phyloP scores from a whole-genome alignment of 35 echinoderm and acorn worm genomes.

The Lytechinus variegatus region DNA sequence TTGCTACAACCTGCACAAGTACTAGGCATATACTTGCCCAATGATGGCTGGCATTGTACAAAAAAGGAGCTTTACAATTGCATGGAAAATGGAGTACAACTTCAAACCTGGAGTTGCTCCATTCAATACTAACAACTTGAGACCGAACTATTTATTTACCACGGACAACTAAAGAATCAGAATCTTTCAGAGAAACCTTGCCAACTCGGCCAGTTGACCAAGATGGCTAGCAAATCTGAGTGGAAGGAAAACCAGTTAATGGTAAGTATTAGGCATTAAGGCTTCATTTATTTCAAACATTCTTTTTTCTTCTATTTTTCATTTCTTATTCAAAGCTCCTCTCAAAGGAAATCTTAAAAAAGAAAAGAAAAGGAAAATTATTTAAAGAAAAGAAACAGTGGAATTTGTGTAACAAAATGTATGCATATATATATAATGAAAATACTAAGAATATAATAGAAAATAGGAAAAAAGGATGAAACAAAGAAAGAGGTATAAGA shows the following conservation, averaged over 20 bases:
- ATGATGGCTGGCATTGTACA: background rate
- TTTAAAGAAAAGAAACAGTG: too few relatives aligned
- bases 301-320: background rate
- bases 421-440: too few relatives aligned
- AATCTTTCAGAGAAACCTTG: background rate
- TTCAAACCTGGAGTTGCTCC: background rate
- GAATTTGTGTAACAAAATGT: too few relatives aligned
- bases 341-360: background rate
- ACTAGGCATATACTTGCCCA: too few relatives aligned
- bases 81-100: background rate
- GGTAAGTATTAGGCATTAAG: slow-evolving; percentile 47
- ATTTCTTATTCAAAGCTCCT: background rate
- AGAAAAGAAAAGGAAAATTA: background rate
- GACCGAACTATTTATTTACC: background rate
- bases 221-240: slow-evolving; percentile 56
- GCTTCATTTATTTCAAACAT: background rate
- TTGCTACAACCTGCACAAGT: too few relatives aligned
- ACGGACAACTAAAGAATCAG: background rate
- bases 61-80: background rate
- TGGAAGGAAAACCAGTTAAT: slow-evolving; percentile 83
- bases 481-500: too few relatives aligned
- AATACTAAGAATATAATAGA: background rate
- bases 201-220: background rate
- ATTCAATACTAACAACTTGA: background rate
- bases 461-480: background rate